Base-by-base conservation (phyloP, 2,797 vertebrate species). In the Paedocypris micromegethes region DNA sequence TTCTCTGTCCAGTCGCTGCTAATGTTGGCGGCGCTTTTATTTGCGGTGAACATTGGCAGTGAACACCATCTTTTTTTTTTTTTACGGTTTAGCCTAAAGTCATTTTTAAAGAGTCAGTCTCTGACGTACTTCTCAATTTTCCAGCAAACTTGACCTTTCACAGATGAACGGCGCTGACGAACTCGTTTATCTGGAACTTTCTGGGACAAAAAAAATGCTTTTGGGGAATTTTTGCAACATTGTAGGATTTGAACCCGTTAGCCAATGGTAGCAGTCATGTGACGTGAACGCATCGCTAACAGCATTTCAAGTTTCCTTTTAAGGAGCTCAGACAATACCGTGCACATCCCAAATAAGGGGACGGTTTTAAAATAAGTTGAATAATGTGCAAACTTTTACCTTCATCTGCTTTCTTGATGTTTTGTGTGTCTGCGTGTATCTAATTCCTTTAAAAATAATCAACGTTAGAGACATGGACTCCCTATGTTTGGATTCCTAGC, bases 291-390 rank as follows among this genome's bases (percentile, higher is more conserved):
- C 77, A 72, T 79, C 68, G 68, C 76, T n/a, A 6, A 37, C 70
- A 62, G 71, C 75, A 64, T 40, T 70, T 62, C 66, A 77, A 48
- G 7, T 82, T 79, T 68, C 87, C 87, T 86, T 89, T 85, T 88
- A 89, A 85, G 87, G 88, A 79, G 67, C 55, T 58, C 57, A 66
- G 73, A 76, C 71, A 69, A 55, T 57, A 60, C 77, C 52, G 47
- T 72, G 59, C 52, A 68, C 74, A 78, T 80, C 79, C 86, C 84
- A 84, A 87, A 86, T 85, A 88, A 82, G 86, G 85, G 66, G 77
- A 86, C 44, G 63, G 58, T 85, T 81, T 61, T 78, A 73, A 75
- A 72, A 68, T 51, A 74, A 76, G 23, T 23, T 23, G 23, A 23
- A 23, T 23, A 1, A 23, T 23, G 23, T 23, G 23, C 23, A 23